phyloP scores from a whole-genome alignment of 2,888 invertebrate genomes.

The Clivina fossor region DNA sequence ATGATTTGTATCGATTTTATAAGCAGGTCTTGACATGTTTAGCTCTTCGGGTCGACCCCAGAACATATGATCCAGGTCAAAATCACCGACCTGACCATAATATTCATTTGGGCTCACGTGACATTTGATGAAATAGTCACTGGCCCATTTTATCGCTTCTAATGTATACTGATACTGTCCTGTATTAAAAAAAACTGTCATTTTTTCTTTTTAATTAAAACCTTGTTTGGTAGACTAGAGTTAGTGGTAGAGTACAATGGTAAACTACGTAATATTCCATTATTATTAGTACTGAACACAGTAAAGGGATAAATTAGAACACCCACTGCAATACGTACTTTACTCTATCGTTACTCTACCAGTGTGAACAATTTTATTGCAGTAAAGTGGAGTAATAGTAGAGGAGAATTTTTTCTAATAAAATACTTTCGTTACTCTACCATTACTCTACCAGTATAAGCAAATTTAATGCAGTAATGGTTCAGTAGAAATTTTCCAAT shows the following conservation, averaged over 20 bases:
- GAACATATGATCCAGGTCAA: slow-evolving; percentile 58
- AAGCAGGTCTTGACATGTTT: slow-evolving; percentile 59
- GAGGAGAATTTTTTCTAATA: too few species aligned
- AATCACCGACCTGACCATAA: slow-evolving; percentile 62
- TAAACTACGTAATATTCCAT: too few species aligned
- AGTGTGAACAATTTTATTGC: too few species aligned
- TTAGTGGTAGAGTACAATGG: too few species aligned
- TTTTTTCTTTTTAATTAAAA: too few species aligned
- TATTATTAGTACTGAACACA: too few species aligned
- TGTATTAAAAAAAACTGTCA: slow-evolving; percentile 36
- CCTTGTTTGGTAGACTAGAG: too few species aligned
- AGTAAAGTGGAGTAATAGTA: too few species aligned
- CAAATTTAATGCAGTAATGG: slow-evolving; percentile 1
- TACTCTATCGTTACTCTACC: too few species aligned
- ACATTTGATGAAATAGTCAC: slow-evolving; percentile 63
- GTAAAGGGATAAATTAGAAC: too few species aligned
- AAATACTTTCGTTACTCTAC: too few species aligned
- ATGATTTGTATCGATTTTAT: slow-evolving; percentile 58
- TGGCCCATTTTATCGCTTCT: slow-evolving; percentile 59
- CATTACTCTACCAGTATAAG: background rate
- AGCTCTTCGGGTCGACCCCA: slow-evolving; percentile 67
- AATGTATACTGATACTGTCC: slow-evolving; percentile 54
- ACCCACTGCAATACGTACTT: too few species aligned
- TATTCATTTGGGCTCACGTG: slow-evolving; percentile 56
- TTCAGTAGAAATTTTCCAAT: slow-evolving; percentile 4